Base-by-base conservation (phyloP, 2,113 vertebrate species). In the Cephalopterus ornatus region DNA sequence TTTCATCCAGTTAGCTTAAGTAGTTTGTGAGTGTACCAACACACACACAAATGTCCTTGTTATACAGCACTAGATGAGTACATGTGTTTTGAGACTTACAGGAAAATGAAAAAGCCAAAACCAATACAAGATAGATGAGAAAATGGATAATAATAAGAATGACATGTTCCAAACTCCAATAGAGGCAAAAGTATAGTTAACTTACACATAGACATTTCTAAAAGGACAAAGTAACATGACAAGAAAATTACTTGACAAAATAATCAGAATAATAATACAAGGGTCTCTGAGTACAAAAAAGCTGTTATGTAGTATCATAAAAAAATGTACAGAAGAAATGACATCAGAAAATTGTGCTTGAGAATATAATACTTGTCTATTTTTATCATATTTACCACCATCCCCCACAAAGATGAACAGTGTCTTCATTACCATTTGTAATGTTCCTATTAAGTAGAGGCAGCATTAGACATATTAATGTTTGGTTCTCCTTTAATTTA, bases 401-500 rank as follows among this genome's bases (percentile, higher is more conserved):
- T 39, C 33, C n/a, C 14, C 52, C 58, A 65, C 26, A 81, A 93
- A 71, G 89, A 90, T 66, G 76, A 94, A 95, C 14, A 14, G 75
- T 95, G 76, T 95, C 74, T 56, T 97, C 95, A 95, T 97, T 97
- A 93, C n/a, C 94, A 89, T 97, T 97, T 97, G 67, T 95, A 97
- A 95, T 74, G 46, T 95, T 95, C 94, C 77, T 90, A 88, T 97
- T 97, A 95, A 92, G 85, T 94, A 75, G 84, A 95, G 44, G 61
- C 52, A 78, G 63, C 56, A 94, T 95, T 95, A 92, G 89, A 95
- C 10, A 41, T 95, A 97, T 97, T 97, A 98, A 97, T 97, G 77
- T 94, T 98, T 98, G 91, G 63, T 89, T 96, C 94, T 95, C 77
- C 44, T 96, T 91, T 97, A 97, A 98, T 98, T 98, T 97, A 98